phyloP scores from a whole-genome alignment of 2,797 vertebrate genomes.

The Mico argentatus region DNA sequence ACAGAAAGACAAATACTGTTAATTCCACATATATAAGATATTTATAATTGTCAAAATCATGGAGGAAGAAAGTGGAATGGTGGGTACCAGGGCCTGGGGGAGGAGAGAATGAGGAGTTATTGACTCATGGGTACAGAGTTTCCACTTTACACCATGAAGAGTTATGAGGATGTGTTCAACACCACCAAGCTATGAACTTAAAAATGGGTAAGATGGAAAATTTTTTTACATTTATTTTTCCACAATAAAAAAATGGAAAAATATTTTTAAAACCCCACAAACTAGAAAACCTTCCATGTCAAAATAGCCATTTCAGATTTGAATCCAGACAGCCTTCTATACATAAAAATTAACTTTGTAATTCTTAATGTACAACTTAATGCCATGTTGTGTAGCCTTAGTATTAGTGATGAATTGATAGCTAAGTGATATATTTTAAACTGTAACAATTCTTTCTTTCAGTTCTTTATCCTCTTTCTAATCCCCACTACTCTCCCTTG shows the following conservation, averaged over 20 bases:
- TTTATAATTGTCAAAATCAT: background rate
- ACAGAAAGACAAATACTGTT: background rate
- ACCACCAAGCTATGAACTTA: background rate
- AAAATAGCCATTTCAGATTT: background rate
- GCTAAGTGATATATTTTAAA: background rate
- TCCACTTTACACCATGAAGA: background rate
- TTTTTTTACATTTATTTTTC: background rate
- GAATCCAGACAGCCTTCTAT: background rate
- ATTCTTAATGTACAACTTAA: background rate
- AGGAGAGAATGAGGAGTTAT: background rate
- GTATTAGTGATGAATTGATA: background rate
- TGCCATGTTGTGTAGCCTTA: background rate
- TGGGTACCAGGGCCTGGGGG: background rate
- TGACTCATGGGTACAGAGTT: background rate
- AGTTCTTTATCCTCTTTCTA: background rate
- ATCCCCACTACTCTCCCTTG: background rate
- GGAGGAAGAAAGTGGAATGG: background rate
- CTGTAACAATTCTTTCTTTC: background rate
- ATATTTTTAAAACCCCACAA: background rate
- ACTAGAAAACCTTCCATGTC: background rate
- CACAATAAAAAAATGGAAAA: background rate
- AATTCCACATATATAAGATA: background rate
- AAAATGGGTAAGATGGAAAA: background rate
- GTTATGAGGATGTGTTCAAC: background rate
- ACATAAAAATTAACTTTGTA: background rate